Conservation (phyloP, 2,113 vertebrate species). For the Ancistrus triradiatus region DNA sequence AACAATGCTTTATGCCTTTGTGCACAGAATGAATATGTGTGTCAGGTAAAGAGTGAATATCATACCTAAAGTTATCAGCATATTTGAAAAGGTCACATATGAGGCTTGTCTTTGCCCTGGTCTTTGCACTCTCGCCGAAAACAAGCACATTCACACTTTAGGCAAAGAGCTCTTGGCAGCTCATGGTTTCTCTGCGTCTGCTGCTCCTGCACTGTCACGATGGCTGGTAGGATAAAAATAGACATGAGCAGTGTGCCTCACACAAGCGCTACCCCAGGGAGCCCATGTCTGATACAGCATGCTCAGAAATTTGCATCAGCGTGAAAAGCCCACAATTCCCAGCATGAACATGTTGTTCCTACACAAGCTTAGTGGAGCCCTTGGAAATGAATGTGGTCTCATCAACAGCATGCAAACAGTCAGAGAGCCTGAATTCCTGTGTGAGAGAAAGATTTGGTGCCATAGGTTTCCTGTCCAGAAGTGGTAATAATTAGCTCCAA, state of each 20-base stretch:
- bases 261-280: slow-evolving; percentile 52
- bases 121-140: neutral
- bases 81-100: slow-evolving; percentile 1
- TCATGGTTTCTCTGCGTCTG: slow-evolving; percentile 43
- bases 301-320: slow-evolving; percentile 54
- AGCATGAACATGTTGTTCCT: slow-evolving; percentile 23
- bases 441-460: too few relatives aligned
- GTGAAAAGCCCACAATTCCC: slow-evolving; percentile 32
- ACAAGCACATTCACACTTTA: neutral
- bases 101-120: neutral
- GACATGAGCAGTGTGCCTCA: slow-evolving; percentile 29
- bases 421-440: neutral
- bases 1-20: neutral
- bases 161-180: slow-evolving; percentile 26
- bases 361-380: slow-evolving; percentile 19
- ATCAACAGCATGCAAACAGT: slow-evolving; percentile 6
- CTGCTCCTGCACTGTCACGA: slow-evolving; percentile 45
- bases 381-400: slow-evolving; percentile 21
- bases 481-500: too few relatives aligned
- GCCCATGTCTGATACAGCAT: slow-evolving; percentile 57
- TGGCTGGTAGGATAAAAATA: slow-evolving; percentile 62
- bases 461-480: too few relatives aligned
- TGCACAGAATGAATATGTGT: neutral
- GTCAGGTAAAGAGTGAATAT: neutral
- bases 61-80: too few relatives aligned